A percentile compares a stretch with the other conserved stretches of the same genome.
These are phyloP conservation scores for Xenopus borealis DNA, from an alignment of 2,113 vertebrate species.

Conservation along the genomic window DNA sequence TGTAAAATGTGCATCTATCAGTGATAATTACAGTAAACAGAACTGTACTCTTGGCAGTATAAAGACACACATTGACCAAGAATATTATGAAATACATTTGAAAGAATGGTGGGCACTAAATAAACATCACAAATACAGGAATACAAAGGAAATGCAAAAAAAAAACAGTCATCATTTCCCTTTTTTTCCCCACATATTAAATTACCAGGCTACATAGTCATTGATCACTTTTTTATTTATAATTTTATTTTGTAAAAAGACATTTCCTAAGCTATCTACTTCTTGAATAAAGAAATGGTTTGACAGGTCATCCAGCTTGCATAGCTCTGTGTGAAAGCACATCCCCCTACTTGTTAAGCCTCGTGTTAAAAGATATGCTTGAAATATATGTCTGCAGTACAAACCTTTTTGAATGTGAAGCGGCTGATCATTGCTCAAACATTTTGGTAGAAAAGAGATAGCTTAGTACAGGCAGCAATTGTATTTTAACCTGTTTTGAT, in stretches of 20 bases:
- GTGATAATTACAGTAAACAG: no score
- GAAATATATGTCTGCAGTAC: constrained; percentile 61
- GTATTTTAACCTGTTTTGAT: constrained; percentile 47
- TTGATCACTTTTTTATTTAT: constrained; percentile 33
- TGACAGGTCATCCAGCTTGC: constrained; percentile 53
- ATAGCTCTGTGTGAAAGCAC: constrained; percentile 44
- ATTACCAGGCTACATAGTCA: constrained; percentile 29
- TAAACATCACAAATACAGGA: no score
- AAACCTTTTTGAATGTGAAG: constrained; percentile 60
- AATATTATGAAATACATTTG: no score
- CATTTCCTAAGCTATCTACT: constrained; percentile 54
- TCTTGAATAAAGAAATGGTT: constrained; percentile 60
- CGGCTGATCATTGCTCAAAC: constrained; percentile 56
- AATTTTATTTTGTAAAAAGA: constrained; percentile 54
- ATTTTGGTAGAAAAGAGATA: constrained; percentile 54
- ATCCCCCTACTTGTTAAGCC: constrained; percentile 56
- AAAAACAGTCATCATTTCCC: no score
- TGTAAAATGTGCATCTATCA: no score
- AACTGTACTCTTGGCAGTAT: no score
- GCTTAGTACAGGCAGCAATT: constrained; percentile 48
- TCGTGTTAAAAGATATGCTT: constrained; percentile 60
- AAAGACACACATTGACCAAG: no score
- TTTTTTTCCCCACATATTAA: constrained; percentile 44
- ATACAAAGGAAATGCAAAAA: no score
- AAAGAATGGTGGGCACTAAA: no score